Evolutionary conservation across 2,888 invertebrate genomes (phyloP), one percentile per base, ranked within the genome.

Genomic region (Plebejus argus): DNA sequence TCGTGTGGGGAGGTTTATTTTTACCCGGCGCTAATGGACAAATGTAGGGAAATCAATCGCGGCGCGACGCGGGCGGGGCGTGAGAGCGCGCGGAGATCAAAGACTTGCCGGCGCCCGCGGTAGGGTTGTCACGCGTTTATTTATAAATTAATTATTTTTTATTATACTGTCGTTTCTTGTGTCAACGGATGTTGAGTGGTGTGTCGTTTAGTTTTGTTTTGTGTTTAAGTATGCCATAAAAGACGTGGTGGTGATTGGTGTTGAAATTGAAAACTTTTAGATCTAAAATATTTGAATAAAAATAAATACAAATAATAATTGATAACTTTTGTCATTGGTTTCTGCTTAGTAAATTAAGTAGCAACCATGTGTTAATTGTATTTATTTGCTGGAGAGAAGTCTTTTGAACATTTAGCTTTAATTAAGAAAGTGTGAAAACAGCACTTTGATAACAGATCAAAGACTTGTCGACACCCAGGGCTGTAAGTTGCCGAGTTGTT

Each of bases 21-120:
- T 80, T 81, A 80, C 79, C 76, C 79, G 77, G 79, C 81, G 80
- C 82, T 83, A 83, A 83, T 81, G 80, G 81, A 82, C 81, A 81
- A 83, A 83, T 82, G 84, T 83, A 81, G 83, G 82, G 82, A 84
- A 84, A 85, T 85, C 84, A 85, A 85, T 85, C 83, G 82, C 77
- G 81, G 6, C 28, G 66, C 28, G 66, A 15, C 66, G 66, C 66
- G 66, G 28, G 66, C 28, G 66, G 82, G 84, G 84, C 83, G 84
- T 84, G 84, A 84, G 84, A 84, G 84, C 84, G 84, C 81, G 80
- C 78, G 79, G 81, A 82, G 81, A 84, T 84, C 84, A 85, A 84
- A 84, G 84, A 81, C 80, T 80, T 79, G 82, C 78, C 81, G 82
- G 81, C 82, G 82, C 80, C 82, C 80, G 79, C 78, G 78, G 61